A percentile compares a stretch with the other conserved stretches of the same genome.
These are phyloP conservation scores for Hyles euphorbiae DNA, from an alignment of 1,140 invertebrate species.

Conservation along the genomic window DNA sequence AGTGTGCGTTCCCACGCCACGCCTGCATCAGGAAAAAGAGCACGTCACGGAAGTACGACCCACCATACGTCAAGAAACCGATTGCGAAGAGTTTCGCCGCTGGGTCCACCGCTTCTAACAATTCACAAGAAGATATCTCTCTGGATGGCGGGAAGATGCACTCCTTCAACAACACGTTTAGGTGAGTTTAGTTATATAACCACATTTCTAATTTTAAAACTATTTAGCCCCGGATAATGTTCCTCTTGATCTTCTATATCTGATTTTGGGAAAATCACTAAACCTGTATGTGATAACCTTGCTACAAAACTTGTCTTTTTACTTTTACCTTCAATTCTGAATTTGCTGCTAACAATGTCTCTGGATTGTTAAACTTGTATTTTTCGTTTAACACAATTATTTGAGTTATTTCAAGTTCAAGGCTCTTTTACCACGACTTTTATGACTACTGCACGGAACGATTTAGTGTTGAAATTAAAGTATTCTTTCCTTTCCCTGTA, in stretches of 20 bases:
- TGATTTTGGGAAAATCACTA: neutral
- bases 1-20: conserved; percentile 73
- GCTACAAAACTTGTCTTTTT: too few species aligned
- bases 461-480: conserved; percentile 31
- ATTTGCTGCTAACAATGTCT: too few species aligned
- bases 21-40: conserved; percentile 85
- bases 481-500: conserved; percentile 62
- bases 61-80: conserved; percentile 89
- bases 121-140: conserved; percentile 84
- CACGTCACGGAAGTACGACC: conserved; percentile 90
- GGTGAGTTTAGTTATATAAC: conserved; percentile 73
- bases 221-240: neutral
- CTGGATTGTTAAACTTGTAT: too few species aligned
- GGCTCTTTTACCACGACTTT: neutral
- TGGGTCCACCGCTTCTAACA: conserved; percentile 79
- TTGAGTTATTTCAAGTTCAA: neutral
- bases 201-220: neutral
- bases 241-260: neutral
- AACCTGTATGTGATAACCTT: too few species aligned
- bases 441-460: too few species aligned
- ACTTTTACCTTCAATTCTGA: too few species aligned
- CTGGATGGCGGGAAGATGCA: conserved; percentile 87
- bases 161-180: conserved; percentile 88
- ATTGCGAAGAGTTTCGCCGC: conserved; percentile 82
- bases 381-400: too few species aligned